Conservation (phyloP, 1,140 invertebrate genomes). For the Drosophila tani region DNA sequence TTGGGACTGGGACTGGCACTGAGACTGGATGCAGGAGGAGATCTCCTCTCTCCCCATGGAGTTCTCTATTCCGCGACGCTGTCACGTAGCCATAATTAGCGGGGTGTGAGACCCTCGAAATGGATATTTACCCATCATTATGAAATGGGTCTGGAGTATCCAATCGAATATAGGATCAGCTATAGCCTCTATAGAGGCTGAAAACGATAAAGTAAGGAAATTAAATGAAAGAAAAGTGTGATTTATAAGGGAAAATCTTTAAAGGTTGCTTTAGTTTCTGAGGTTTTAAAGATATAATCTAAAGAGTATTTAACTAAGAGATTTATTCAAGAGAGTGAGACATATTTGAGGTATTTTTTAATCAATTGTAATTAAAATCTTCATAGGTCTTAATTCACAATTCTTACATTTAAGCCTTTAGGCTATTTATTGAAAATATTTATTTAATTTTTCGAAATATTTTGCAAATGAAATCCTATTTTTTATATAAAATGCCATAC, state of each 20-base stretch:
- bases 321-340: too few species aligned
- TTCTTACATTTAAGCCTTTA: too few species aligned
- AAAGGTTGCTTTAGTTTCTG: background rate
- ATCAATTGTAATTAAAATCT: too few species aligned
- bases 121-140: conserved; percentile 43
- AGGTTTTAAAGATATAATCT: too few species aligned
- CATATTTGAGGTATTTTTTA: background rate
- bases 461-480: too few species aligned
- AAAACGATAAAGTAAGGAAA: background rate
- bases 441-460: too few species aligned
- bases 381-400: background rate
- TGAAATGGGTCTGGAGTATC: conserved; percentile 15
- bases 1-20: background rate
- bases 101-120: conserved; percentile 24
- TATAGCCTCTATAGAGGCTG: too few species aligned
- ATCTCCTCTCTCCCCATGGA: conserved; percentile 7
- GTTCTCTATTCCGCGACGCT: conserved; percentile 3
- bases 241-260: background rate
- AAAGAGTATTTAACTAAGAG: too few species aligned
- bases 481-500: too few species aligned
- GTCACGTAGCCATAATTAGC: conserved; percentile 67
- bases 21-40: background rate
- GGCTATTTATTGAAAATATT: too few species aligned
- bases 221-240: background rate
- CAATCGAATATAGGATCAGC: conserved; percentile 15